Evolutionary conservation across 1,140 invertebrate genomes (phyloP).

Genomic region (Aphelinus certus): DNA sequence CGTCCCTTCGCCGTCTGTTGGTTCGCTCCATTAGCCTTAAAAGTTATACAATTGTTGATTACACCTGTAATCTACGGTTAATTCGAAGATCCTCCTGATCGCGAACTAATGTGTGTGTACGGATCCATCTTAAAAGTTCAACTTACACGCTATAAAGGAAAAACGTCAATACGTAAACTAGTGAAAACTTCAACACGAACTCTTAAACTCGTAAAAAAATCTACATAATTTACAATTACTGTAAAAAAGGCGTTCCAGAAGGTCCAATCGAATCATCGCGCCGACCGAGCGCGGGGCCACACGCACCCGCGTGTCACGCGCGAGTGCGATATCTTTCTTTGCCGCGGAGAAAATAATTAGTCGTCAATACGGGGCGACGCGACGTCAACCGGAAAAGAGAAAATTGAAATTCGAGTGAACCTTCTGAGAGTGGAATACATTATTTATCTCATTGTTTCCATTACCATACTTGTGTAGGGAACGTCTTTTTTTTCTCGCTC

Average conservation of each 20-base stretch:
- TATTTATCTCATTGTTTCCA: conserved; percentile 3
- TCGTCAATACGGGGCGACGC: background rate
- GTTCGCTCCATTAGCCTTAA: conserved; percentile 1
- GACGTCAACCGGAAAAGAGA: background rate
- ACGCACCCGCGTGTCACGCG: background rate
- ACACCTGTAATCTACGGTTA: too few species aligned
- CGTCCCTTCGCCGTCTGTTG: background rate
- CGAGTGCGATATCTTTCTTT: background rate
- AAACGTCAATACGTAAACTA: conserved; percentile 24
- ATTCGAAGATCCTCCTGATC: too few species aligned
- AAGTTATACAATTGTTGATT: conserved; percentile 6
- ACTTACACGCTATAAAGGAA: conserved; percentile 10
- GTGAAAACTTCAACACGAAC: conserved; percentile 34
- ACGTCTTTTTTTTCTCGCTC: background rate
- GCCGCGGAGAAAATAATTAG: conserved; percentile 5
- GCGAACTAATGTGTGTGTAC: too few species aligned
- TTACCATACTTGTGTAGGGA: background rate
- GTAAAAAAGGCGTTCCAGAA: conserved; percentile 28
- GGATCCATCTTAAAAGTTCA: background rate
- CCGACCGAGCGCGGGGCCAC: background rate
- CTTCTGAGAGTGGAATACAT: conserved; percentile 27
- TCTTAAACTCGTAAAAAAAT: conserved; percentile 33
- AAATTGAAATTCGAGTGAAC: conserved; percentile 7
- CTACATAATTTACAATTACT: conserved; percentile 38
- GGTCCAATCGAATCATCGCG: conserved; percentile 9